Evolutionary conservation across 2,888 invertebrate genomes (phyloP), one percentile per base, ranked within the genome.

Genomic region (Seladonia tumulorum): DNA sequence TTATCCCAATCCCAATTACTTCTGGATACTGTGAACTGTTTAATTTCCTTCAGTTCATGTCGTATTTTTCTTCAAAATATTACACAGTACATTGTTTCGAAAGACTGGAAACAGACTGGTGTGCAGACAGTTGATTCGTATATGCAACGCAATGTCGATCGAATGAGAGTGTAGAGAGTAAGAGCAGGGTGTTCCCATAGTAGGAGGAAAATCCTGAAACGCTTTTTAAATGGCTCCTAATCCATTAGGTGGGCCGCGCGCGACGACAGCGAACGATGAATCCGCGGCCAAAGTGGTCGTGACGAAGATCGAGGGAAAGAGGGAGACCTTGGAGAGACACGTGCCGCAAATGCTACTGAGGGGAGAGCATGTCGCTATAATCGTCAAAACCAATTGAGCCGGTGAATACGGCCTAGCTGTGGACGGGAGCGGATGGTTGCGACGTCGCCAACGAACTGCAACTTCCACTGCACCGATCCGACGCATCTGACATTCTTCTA

Each of bases 301-400:
- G 84, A 96, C 96, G 78, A 96, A 96, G 85, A 92, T 96, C 1
- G 96, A 96, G 75, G 96, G 96, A 72, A 97, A 97, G 85, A 94
- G 96, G 76, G 97, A 97, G 94, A 96, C 97, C 93, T 97, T 97
- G 94, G 96, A 96, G 60, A 96, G 98, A 66, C 96, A 96, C 90
- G 95, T 98, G 29, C 96, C 97, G 0, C 97, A 97, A 94, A 91
- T 98, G 91, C 92, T 98, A 94, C 95, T 98, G 79, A 96, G 98
- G 71, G 98, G 98, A 0, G 98, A 98, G 93, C 97, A 98, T 92
- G 96, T 98, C 66, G 97, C 96, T 49, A 93, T 97, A 76, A 95
- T 97, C 91, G 92, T 93, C 87, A 94, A 94, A 93, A 93, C 91
- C 87, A 89, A 90, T 91, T 90, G 86, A 90, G 63, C 80, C 87